phyloP scores from a whole-genome alignment of 2,888 invertebrate genomes.

The Seira sanloemensis region DNA sequence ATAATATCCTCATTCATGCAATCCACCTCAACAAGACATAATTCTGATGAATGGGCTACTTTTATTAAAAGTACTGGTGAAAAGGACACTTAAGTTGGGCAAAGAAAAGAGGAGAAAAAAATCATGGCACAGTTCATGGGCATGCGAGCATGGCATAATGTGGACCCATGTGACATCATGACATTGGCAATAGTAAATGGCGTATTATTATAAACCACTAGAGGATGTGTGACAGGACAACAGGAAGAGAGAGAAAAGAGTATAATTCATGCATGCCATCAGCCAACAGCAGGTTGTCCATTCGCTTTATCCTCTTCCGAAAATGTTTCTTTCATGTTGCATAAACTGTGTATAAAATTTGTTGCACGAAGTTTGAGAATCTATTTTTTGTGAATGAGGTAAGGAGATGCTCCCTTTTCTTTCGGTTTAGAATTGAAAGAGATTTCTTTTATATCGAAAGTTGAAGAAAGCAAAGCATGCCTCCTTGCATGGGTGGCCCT shows the following conservation, averaged over 20 bases:
- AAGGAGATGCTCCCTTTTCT: not conserved
- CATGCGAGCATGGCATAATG: constrained; percentile 19
- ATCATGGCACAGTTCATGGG: constrained; percentile 31
- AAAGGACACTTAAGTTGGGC: constrained; percentile 48
- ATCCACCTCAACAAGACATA: constrained; percentile 62
- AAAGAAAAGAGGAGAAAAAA: constrained; percentile 28
- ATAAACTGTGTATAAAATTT: too few species aligned
- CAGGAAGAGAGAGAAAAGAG: not conserved
- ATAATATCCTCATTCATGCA: constrained; percentile 47
- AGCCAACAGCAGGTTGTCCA: constrained; percentile 54
- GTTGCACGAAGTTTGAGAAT: not conserved
- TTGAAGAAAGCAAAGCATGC: constrained; percentile 34
- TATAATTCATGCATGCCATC: constrained; percentile 24
- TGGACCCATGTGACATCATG: constrained; percentile 29
- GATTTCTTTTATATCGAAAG: not conserved
- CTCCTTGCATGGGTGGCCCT: constrained; percentile 56
- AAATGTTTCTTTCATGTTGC: not conserved
- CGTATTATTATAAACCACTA: constrained; percentile 34
- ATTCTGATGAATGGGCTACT: constrained; percentile 61
- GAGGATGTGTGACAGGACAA: constrained; percentile 44
- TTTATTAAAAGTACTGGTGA: constrained; percentile 55
- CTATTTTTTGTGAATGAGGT: not conserved
- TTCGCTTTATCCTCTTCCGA: constrained; percentile 31
- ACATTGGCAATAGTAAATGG: constrained; percentile 57
- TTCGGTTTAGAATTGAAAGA: not conserved